A percentile compares a stretch with the other conserved stretches of the same genome.
phyloP scores from a whole-genome alignment of 1,140 invertebrate genomes.

The Lepidotrigona ventralis region DNA sequence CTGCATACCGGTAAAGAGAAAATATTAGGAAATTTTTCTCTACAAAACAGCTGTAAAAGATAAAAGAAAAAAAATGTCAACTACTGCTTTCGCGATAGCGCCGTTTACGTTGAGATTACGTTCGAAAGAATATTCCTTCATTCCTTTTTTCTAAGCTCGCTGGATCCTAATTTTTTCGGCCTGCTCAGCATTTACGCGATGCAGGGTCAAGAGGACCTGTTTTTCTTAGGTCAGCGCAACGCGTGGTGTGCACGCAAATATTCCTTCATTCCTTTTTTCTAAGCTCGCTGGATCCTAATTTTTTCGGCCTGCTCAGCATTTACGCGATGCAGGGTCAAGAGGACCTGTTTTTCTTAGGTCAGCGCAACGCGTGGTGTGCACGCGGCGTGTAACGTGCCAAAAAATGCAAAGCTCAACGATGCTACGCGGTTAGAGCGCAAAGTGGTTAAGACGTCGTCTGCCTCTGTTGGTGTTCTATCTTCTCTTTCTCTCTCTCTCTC shows the following conservation, averaged over 20 bases:
- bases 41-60: too few relatives aligned
- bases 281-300: neutral
- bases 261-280: too few relatives aligned
- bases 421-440: neutral
- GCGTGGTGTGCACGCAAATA: neutral
- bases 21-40: too few relatives aligned
- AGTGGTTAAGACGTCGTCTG: neutral
- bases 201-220: neutral
- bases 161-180: neutral
- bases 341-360: slow-evolving; percentile 4
- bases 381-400: neutral
- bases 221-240: slow-evolving; percentile 5
- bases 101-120: neutral
- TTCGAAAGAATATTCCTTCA: neutral
- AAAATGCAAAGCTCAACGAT: slow-evolving; percentile 14
- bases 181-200: neutral
- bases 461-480: neutral
- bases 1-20: too few relatives aligned
- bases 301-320: neutral
- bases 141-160: too few relatives aligned
- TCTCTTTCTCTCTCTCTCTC: neutral
- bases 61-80: neutral
- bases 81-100: neutral
- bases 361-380: neutral
- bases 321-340: neutral